Percentiles rank a stretch among this genome's conserved stretches.
These are phyloP conservation scores for Mechanitis mazaeus DNA, from an alignment of 2,888 invertebrate genomes.

Conservation along the genomic window DNA sequence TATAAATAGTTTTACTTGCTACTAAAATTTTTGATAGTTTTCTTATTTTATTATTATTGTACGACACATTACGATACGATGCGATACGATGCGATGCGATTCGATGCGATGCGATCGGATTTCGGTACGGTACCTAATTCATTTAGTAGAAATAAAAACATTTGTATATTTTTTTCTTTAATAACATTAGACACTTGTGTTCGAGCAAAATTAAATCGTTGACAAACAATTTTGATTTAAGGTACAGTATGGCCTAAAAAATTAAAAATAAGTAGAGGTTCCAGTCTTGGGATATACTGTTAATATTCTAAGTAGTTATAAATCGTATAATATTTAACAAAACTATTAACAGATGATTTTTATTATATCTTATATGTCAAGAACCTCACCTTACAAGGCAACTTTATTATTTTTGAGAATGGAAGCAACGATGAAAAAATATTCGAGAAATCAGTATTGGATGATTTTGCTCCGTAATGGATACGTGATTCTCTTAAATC, in stretches of 20 bases:
- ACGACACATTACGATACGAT: constrained; percentile 8
- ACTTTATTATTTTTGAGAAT: constrained; percentile 25
- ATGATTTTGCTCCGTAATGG: constrained; percentile 48
- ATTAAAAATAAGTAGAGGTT: too few relatives aligned
- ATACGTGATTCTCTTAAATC: constrained; percentile 59
- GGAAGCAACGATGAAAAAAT: constrained; percentile 39
- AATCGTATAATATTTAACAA: too few relatives aligned
- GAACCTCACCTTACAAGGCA: not conserved
- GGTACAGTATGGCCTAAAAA: too few relatives aligned
- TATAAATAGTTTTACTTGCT: too few relatives aligned
- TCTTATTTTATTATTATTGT: not conserved
- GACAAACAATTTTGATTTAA: too few relatives aligned
- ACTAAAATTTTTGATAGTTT: too few relatives aligned
- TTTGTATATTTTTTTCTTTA: too few relatives aligned
- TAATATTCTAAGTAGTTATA: not conserved
- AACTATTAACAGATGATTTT: not conserved
- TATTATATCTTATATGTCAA: not conserved
- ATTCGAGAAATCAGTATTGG: constrained; percentile 50
- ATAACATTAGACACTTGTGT: too few relatives aligned
- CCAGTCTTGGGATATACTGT: not conserved
- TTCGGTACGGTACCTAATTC: not conserved
- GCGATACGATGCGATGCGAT: too few relatives aligned
- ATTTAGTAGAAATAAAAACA: too few relatives aligned
- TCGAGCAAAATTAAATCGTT: too few relatives aligned
- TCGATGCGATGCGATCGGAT: not conserved